Conservation (phyloP, 35 echinoderm and acorn worm species). For the Holothuria glaberrima region DNA sequence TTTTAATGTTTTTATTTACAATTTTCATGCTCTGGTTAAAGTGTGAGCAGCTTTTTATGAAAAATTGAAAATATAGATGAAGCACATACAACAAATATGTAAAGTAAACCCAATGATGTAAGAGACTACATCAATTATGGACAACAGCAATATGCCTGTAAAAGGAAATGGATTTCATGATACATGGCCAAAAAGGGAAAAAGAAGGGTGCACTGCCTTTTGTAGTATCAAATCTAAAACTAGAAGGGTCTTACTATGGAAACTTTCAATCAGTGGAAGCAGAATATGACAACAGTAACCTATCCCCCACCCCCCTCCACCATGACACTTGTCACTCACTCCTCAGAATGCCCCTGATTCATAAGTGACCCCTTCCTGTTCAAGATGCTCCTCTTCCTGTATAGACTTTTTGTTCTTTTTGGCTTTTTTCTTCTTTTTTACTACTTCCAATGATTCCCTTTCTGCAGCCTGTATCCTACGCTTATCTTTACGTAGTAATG, state of each 20-base stretch:
- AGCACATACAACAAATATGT: background rate
- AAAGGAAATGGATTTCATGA: too few species aligned
- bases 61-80: background rate
- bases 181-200: background rate
- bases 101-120: background rate
- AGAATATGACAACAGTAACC: conserved; percentile 1
- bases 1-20: background rate
- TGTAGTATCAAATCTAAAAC: conserved; percentile 2
- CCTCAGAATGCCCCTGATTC: conserved; percentile 19
- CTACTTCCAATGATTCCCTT: conserved; percentile 2
- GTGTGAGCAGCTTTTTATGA: background rate
- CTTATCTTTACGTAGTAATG: conserved; percentile 32
- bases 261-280: background rate
- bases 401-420: conserved; percentile 22
- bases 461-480: background rate
- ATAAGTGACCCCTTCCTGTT: conserved; percentile 13
- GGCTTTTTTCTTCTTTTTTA: conserved; percentile 28
- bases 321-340: background rate
- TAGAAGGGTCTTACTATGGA: background rate
- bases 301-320: background rate
- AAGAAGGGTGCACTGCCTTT: conserved; percentile 2
- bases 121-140: too few species aligned
- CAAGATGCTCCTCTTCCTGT: conserved; percentile 26
- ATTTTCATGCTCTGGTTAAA: conserved; percentile 10
- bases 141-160: too few species aligned